Evolutionary conservation across 2,888 invertebrate genomes (phyloP).

Genomic region (Anthophora plumipes): DNA sequence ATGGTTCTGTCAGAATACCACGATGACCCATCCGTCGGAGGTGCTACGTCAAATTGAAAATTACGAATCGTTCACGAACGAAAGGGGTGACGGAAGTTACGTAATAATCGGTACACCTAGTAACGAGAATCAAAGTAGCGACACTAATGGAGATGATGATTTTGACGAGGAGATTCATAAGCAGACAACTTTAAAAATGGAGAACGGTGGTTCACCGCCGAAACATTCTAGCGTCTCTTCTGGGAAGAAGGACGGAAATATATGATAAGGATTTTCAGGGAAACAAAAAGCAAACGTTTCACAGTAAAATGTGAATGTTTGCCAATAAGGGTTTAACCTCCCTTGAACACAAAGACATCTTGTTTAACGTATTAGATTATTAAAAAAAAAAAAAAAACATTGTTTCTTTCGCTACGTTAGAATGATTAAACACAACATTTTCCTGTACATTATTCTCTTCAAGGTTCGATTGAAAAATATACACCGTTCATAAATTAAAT

Average conservation of each 20-base stretch:
- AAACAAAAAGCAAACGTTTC: neutral
- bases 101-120: constrained; percentile 35
- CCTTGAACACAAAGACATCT: neutral
- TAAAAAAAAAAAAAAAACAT: no score
- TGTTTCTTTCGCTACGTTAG: neutral
- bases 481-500: constrained; percentile 7
- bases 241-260: constrained; percentile 1
- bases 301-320: neutral
- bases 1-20: constrained; percentile 64
- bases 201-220: constrained; percentile 4
- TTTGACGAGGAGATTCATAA: neutral
- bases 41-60: constrained; percentile 41
- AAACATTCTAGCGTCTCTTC: constrained; percentile 11
- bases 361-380: neutral
- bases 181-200: constrained; percentile 15
- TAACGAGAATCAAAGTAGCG: constrained; percentile 6
- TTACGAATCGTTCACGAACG: constrained; percentile 32
- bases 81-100: constrained; percentile 38
- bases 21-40: constrained; percentile 37
- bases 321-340: neutral
- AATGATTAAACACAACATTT: neutral
- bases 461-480: constrained; percentile 16
- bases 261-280: constrained; percentile 6
- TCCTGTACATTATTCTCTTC: constrained; percentile 7
- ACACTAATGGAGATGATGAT: neutral